Base-by-base conservation (phyloP, 1,140 invertebrate species). In the Ectropis grisescens region DNA sequence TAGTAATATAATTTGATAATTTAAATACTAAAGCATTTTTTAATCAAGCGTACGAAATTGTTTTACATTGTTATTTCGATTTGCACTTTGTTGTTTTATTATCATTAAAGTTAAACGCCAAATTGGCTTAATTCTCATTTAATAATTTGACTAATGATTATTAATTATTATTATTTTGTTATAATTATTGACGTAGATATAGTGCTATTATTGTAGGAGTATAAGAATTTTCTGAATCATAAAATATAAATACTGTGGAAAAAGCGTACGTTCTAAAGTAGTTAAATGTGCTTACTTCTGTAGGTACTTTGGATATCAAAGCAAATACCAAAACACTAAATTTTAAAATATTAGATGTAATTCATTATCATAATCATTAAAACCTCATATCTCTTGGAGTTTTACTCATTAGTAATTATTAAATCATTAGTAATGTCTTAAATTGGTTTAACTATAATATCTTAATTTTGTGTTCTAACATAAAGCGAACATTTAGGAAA, bases 201-300 rank as follows among this genome's bases (percentile, higher is more conserved):
- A n/a, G 24, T 26, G 10, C 16, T 19, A 19, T 19, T 8, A 3
- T 19, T 26, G 24, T 26, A 26, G n/a, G n/a, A 6, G 3, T 26
- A 26, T 10, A 10, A n/a, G 24, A 5, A 22, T 4, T 22, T 5
- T 9, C 19, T 9, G 4, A 9, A 5, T 5, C 4, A 22, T 26
- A 26, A 26, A 10, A 6, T 26, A 2, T 44, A 39, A 23, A 45
- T 30, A 42, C 26, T 37, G 29, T 40, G 29, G 27, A 46, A 57
- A 70, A 78, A 78, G 72, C 72, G 72, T 59, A 59, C 47, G 69
- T 78, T 78, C 72, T 78, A 78, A 75, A 78, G 47, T 78, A 74
- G 64, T 60, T 61, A 62, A 57, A 53, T 47, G 41, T 59, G 64
- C 59, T 75, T 69, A 50, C 39, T 47, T n/a, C n/a, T n/a, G n/a